phyloP scores from a whole-genome alignment of 2,888 invertebrate species.

The Pseudococcus longispinus region DNA sequence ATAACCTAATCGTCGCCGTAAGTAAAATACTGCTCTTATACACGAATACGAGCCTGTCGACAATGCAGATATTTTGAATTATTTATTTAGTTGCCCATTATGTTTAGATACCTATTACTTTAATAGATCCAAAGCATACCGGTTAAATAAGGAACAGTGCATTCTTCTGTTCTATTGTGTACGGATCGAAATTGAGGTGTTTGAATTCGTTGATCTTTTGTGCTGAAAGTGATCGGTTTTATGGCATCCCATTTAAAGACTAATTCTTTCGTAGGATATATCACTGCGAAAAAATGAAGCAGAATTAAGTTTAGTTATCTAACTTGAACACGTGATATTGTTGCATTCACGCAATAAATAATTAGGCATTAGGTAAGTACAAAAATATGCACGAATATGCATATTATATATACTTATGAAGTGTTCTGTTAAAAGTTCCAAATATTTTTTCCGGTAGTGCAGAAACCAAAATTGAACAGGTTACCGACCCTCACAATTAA shows the following conservation, averaged over 20 bases:
- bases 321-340: no score
- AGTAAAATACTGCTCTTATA: not conserved
- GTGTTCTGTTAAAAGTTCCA: no score
- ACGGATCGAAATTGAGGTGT: constrained; percentile 6
- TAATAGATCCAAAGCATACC: not conserved
- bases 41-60: constrained; percentile 37
- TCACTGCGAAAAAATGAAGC: not conserved
- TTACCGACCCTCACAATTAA: no score
- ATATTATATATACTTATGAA: no score
- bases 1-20: constrained; percentile 47
- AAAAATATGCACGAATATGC: no score
- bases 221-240: not conserved
- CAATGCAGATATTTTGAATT: not conserved
- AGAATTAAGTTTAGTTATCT: not conserved
- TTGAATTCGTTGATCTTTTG: not conserved
- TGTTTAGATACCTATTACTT: no score
- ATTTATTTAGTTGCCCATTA: not conserved
- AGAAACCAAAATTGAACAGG: no score
- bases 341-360: not conserved
- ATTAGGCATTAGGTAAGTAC: no score
- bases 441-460: no score
- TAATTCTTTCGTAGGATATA: not conserved
- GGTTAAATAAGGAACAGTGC: not conserved
- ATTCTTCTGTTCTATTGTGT: constrained; percentile 16
- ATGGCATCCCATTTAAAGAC: constrained; percentile 13